Percentiles rank a stretch among this genome's conserved stretches.
Conservation (phyloP, 1,140 invertebrate species). For the Procambarus clarkii region DNA sequence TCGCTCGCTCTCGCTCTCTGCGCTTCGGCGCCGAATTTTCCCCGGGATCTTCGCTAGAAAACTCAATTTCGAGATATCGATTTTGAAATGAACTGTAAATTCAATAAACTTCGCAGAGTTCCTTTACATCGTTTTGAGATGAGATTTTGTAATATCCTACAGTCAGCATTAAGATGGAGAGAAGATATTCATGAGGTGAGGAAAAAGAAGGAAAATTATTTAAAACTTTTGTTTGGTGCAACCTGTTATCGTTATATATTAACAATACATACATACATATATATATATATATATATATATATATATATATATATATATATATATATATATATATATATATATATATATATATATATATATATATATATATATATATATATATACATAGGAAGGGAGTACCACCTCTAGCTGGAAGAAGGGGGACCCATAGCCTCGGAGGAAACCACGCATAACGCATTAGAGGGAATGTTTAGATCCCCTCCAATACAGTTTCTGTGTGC, state of each 20-base stretch:
- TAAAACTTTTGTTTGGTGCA: no score
- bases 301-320: background rate
- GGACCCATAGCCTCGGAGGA: no score
- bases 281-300: background rate
- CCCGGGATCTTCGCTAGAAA: constrained; percentile 37
- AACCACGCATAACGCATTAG: no score
- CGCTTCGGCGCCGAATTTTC: constrained; percentile 21
- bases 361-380: background rate
- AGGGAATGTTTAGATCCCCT: no score
- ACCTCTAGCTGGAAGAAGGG: no score
- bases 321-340: constrained; percentile 6
- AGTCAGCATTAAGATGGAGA: constrained; percentile 35
- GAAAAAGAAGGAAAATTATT: background rate
- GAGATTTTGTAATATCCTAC: constrained; percentile 44
- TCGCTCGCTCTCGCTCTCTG: no score
- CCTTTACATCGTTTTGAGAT: constrained; percentile 51
- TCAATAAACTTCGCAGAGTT: constrained; percentile 52
- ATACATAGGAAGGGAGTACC: no score
- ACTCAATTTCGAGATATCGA: constrained; percentile 56
- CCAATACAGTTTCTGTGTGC: no score
- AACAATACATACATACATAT: background rate
- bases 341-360: background rate
- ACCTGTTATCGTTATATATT: no score
- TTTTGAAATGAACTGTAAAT: constrained; percentile 61
- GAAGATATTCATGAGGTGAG: constrained; percentile 13